Base-by-base conservation (phyloP, 1,140 invertebrate species). In the Heliconius eleuchia region DNA sequence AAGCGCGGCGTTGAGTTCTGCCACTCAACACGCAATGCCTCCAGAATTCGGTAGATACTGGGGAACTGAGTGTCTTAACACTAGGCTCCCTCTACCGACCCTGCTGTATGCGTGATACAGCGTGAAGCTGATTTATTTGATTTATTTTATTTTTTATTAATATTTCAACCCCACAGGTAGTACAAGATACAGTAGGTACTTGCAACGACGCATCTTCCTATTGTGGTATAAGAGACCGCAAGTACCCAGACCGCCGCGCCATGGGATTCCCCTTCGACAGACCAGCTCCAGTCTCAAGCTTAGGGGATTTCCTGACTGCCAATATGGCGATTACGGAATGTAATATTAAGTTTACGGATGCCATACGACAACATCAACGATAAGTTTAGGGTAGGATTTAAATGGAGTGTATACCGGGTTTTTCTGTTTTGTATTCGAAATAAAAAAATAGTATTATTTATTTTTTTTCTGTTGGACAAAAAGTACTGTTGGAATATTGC, bases 231-330 rank as follows among this genome's bases (percentile, higher is more conserved):
- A 95, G 96, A 9, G 96, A 97, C 92, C 94, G 95, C 46, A 95
- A 96, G 82, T 98, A 97, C 91, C 97, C 97, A 0, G 97, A 98
- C 92, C 92, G 93, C 11, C 94, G 96, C 55, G 88, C 96, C 8
- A 98, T 98, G 97, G 97, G 97, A 57, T 97, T 95, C 95, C 97
- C 97, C 55, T 97, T 98, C 93, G 97, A 98, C 92, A 95, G 97
- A 4, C 95, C 95, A 3, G 88, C 95, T 72, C 71, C 87, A 18
- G 80, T 95, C 37, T 88, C 94, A 79, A 95, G 94, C n/a, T 84
- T 97, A 46, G 80, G 88, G 3, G 95, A 96, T 86, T 97, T 97
- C 95, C 87, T 97, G 13, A 96, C 96, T 1, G 95, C 96, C 71
- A 97, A 97, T 89, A 97, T 97, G 96, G 92, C 92, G 42, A 88